These are phyloP conservation scores for Scomber scombrus DNA, from an alignment of 2,113 vertebrate genomes.

Conservation along the genomic window DNA sequence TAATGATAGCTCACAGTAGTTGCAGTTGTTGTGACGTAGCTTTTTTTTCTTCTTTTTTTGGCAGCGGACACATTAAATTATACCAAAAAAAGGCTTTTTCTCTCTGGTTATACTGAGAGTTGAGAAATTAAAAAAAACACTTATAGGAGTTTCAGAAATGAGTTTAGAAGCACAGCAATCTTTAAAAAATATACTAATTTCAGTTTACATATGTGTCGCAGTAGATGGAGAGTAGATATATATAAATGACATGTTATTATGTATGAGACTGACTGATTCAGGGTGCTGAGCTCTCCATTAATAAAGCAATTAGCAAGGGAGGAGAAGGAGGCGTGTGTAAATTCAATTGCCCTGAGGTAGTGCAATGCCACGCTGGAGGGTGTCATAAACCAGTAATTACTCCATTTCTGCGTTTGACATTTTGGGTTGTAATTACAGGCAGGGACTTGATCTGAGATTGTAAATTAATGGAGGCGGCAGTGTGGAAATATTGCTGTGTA, in stretches of 20 bases:
- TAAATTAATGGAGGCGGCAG: constrained; percentile 24
- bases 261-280: constrained; percentile 45
- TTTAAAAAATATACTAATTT: not conserved
- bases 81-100: constrained; percentile 16
- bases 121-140: not conserved
- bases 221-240: constrained; percentile 19
- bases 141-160: not conserved
- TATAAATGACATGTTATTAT: constrained; percentile 46
- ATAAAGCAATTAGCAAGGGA: constrained; percentile 70
- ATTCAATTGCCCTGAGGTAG: constrained; percentile 57
- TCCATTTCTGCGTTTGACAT: constrained; percentile 41
- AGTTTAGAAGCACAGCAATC: not conserved
- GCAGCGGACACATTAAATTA: constrained; percentile 15
- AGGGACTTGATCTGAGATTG: constrained; percentile 27
- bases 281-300: constrained; percentile 56
- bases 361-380: constrained; percentile 41
- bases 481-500: not conserved
- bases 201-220: not conserved
- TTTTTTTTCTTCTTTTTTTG: not conserved
- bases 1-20: not conserved
- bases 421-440: constrained; percentile 49
- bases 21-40: constrained; percentile 23
- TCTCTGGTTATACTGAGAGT: not conserved
- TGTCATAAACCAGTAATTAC: constrained; percentile 79
- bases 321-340: constrained; percentile 47